These are phyloP conservation scores for Kradibia gibbosae DNA, from an alignment of 1,140 invertebrate genomes.

Conservation along the genomic window DNA sequence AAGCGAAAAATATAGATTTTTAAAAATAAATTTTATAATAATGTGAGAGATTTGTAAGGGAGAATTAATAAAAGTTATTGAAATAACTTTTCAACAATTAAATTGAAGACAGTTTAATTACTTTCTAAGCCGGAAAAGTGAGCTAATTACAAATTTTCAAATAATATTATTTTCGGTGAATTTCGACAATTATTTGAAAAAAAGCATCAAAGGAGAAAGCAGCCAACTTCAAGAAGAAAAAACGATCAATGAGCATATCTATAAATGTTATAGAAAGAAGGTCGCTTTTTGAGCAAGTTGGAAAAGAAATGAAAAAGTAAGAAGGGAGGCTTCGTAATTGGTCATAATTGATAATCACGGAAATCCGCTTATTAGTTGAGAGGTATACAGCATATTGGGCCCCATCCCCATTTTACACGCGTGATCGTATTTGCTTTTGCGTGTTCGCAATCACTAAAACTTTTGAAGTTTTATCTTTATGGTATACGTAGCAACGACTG, in stretches of 20 bases:
- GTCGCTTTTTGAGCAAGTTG: not conserved
- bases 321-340: not conserved
- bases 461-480: not conserved
- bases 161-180: too few relatives aligned
- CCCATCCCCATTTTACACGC: not conserved
- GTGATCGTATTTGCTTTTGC: not conserved
- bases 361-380: constrained; percentile 46
- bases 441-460: not conserved
- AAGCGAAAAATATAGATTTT: too few relatives aligned
- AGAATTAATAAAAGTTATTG: too few relatives aligned
- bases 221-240: not conserved
- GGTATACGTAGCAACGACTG: not conserved
- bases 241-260: not conserved
- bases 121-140: not conserved
- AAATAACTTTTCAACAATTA: too few relatives aligned
- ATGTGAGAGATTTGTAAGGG: not conserved
- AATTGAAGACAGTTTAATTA: not conserved
- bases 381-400: not conserved
- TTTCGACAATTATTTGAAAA: not conserved
- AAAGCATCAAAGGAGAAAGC: not conserved
- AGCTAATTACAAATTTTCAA: too few relatives aligned
- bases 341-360: constrained; percentile 49
- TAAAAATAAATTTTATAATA: not conserved
- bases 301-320: constrained; percentile 12
- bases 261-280: not conserved